These are phyloP conservation scores for Psix sp. DNA, from an alignment of 1,140 invertebrate genomes.

Conservation along the genomic window DNA sequence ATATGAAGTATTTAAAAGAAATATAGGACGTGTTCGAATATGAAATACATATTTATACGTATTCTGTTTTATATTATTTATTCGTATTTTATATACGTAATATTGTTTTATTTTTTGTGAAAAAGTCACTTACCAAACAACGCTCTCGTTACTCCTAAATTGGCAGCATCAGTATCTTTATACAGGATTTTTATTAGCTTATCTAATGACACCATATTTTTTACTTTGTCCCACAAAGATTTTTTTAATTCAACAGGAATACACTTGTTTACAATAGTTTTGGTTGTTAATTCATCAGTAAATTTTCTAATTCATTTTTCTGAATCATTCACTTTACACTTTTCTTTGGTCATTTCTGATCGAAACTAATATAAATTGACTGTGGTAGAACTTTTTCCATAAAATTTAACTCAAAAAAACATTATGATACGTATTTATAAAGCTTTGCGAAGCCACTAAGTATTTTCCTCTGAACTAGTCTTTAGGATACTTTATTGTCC, in stretches of 20 bases:
- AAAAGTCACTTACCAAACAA: constrained; percentile 85
- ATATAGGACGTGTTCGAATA: neutral
- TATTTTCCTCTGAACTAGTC: constrained; percentile 29
- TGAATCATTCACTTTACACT: too few species aligned
- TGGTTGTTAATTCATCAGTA: too few species aligned
- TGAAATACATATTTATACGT: too few species aligned
- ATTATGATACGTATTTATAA: too few species aligned
- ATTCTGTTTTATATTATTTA: constrained; percentile 4
- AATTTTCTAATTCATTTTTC: too few species aligned
- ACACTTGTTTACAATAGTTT: too few species aligned
- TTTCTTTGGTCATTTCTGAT: too few species aligned
- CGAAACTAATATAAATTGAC: too few species aligned
- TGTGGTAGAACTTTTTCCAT: too few species aligned
- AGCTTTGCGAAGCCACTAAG: constrained; percentile 25
- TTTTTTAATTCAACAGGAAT: neutral
- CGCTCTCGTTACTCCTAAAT: constrained; percentile 85
- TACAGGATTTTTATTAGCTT: constrained; percentile 80
- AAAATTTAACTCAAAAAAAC: too few species aligned
- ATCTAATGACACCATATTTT: constrained; percentile 54
- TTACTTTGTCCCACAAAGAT: constrained; percentile 4
- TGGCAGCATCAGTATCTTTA: constrained; percentile 84
- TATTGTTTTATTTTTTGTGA: neutral
- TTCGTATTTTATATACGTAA: constrained; percentile 7
- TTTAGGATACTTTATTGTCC: constrained; percentile 32
- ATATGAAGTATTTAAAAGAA: neutral